phyloP scores from a whole-genome alignment of 2,888 invertebrate genomes.

The Tetragnatha montana region DNA sequence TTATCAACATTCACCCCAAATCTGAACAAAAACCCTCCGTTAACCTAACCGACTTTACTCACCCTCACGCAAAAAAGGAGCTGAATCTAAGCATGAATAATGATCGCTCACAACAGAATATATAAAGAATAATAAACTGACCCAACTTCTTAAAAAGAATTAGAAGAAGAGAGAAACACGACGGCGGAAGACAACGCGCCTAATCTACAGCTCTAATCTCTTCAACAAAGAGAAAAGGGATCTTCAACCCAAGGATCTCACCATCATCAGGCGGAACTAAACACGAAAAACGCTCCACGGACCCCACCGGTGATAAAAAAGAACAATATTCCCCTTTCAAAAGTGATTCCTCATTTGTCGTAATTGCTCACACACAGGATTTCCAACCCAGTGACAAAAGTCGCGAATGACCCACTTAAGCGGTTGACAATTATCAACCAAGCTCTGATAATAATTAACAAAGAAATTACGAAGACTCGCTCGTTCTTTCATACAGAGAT shows the following conservation, averaged over 20 bases:
- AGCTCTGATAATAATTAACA: conserved; percentile 63
- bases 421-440: conserved; percentile 29
- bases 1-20: neutral
- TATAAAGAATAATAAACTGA: neutral
- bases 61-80: neutral
- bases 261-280: conserved; percentile 68
- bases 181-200: conserved; percentile 4
- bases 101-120: neutral
- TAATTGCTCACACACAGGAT: conserved; percentile 48
- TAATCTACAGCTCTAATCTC: conserved; percentile 55
- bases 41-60: neutral
- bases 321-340: conserved; percentile 45
- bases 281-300: conserved; percentile 33
- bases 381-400: conserved; percentile 48
- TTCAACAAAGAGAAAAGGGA: conserved; percentile 27
- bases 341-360: conserved; percentile 40
- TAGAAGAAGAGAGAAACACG: neutral
- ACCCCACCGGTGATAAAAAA: conserved; percentile 26
- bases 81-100: neutral
- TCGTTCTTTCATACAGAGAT: neutral
- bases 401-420: conserved; percentile 44
- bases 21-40: neutral
- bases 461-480: conserved; percentile 38
- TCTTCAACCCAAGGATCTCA: conserved; percentile 43
- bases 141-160: neutral